Base-by-base conservation (phyloP, 2,113 vertebrate species). In the Paramormyrops kingsleyae region DNA sequence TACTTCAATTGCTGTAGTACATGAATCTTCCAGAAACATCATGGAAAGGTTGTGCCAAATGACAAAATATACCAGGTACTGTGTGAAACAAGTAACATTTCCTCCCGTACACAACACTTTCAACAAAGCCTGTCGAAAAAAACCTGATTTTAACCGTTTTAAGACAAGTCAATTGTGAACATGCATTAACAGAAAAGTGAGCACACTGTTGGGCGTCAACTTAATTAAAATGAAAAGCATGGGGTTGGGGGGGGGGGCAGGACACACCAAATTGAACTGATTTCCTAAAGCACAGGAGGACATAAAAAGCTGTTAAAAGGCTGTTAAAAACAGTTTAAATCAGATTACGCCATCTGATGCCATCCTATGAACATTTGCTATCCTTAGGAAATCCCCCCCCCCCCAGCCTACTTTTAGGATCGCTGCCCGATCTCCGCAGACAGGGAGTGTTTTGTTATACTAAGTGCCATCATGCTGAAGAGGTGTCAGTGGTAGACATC, bases 281-380 rank as follows among this genome's bases (percentile, higher is more conserved):
- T 77, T 39, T 77, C 70, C 70, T 77, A 35, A 77, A 77, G 70
- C 70, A 77, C 35, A 80, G 27, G 62, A 31, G 74, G 74, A 42
- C 5, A 42, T 80, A 80, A 80, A 77, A 77, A 13, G 31, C 70
- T 77, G 70, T 77, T 74, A 74, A 74, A 77, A 39, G 17, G 31
- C 70, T 77, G 74, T 77, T 80, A 80, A 80, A 80, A 19, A 42
- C 74, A 35, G 74, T 80, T 80, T 80, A 80, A 80, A 35, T 80
- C 35, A 80, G 74, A 80, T 42, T 80, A 70, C n/a, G 10, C 3
- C 62, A 80, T 80, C 35, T 42, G 35, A 80, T 80, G 74, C n/a
- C 35, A 42, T 19, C 31, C 74, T 12, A 80, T 80, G 74, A 80
- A 80, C 74, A 15, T 80, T 80, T 35, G 74, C 74, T 80, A 17